Evolutionary conservation across 2,888 invertebrate genomes (phyloP).

Genomic region (Idaea biselata): DNA sequence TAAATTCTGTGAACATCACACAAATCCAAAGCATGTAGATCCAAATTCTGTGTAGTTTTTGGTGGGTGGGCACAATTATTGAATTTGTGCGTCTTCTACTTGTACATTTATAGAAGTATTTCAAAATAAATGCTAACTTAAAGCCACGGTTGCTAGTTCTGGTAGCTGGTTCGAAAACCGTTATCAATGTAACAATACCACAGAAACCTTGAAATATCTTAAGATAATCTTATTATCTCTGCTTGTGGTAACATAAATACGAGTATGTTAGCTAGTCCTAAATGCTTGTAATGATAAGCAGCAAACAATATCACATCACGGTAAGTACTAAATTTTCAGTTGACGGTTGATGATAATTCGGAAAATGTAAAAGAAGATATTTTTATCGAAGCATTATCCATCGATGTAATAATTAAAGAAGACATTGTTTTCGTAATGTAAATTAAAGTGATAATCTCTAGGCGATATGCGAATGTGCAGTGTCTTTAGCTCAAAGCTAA

Average conservation of each 20-base stretch:
- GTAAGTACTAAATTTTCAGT: neutral
- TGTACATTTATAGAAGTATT: neutral
- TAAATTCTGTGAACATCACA: too few species aligned
- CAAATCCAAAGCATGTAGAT: too few species aligned
- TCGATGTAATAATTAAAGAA: neutral
- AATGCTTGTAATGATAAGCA: slow-evolving; percentile 19
- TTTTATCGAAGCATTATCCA: neutral
- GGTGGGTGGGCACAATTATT: too few species aligned
- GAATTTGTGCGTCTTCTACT: too few species aligned
- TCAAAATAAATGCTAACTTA: too few species aligned
- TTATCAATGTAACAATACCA: neutral
- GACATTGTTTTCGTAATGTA: neutral
- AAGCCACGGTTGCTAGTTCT: neutral
- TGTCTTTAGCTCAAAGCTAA: slow-evolving; percentile 23
- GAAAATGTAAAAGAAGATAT: neutral
- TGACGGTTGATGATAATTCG: neutral
- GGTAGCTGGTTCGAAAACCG: neutral
- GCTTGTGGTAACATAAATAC: slow-evolving; percentile 9
- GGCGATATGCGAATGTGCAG: slow-evolving; percentile 15
- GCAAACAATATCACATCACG: neutral
- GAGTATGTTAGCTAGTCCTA: slow-evolving; percentile 16
- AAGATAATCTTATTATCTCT: neutral
- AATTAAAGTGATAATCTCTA: slow-evolving; percentile 2
- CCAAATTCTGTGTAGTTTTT: too few species aligned
- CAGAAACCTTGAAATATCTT: neutral